phyloP scores from a whole-genome alignment of 2,797 vertebrate species.

The Sebastiscus tertius region DNA sequence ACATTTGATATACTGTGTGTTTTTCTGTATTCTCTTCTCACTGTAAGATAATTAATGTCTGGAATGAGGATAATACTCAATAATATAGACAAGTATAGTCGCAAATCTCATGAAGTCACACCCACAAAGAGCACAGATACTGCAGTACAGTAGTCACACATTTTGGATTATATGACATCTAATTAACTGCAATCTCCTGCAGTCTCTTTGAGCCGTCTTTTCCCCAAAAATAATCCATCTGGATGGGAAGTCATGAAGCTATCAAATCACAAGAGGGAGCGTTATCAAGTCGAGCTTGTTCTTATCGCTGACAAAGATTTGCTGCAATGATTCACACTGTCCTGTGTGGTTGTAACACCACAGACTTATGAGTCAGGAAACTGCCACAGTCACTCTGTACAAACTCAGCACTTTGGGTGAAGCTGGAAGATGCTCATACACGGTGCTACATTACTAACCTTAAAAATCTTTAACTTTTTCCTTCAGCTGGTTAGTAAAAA shows the following conservation, averaged over 20 bases:
- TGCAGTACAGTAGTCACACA: not conserved
- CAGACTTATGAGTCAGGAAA: conserved; percentile 47
- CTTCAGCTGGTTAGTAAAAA: conserved; percentile 33
- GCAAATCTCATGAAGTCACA: not conserved
- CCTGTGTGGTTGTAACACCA: conserved; percentile 46
- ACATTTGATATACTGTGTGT: not conserved
- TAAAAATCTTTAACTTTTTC: not conserved
- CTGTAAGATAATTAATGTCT: not conserved
- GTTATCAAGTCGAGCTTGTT: conserved; percentile 35
- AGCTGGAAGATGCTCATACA: conserved; percentile 5
- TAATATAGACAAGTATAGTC: not conserved
- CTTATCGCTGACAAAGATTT: conserved; percentile 58
- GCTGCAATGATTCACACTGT: conserved; percentile 54
- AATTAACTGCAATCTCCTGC: conserved; percentile 12
- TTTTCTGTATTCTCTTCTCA: not conserved
- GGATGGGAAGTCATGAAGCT: conserved; percentile 32
- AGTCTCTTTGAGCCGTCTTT: not conserved
- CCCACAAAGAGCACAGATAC: not conserved
- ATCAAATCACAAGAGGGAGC: conserved; percentile 16
- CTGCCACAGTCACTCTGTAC: conserved; percentile 26
- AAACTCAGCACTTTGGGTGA: conserved; percentile 31
- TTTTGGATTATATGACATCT: conserved; percentile 8
- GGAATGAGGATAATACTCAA: not conserved
- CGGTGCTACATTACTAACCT: not conserved
- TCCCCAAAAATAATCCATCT: conserved; percentile 14